These are phyloP conservation scores for Enteromius argenteus DNA, from an alignment of 2,797 vertebrate genomes.

Conservation along the genomic window DNA sequence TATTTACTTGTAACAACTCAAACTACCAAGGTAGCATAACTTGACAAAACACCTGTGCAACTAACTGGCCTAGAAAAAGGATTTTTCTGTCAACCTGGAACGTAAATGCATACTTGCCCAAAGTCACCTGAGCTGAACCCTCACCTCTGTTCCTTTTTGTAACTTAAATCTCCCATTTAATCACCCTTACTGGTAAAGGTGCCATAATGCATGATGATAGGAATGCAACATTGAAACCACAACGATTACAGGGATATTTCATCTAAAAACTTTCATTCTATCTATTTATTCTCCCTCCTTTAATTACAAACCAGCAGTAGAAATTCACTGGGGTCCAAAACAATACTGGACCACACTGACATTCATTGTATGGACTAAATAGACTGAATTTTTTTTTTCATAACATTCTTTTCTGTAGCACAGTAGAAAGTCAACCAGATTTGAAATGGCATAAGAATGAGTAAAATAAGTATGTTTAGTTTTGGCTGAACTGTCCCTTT, in stretches of 20 bases:
- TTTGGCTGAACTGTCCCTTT: background rate
- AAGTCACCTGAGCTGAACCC: background rate
- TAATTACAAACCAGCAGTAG: background rate
- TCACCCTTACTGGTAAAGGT: background rate
- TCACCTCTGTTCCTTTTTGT: background rate
- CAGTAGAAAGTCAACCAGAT: background rate
- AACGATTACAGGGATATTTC: background rate
- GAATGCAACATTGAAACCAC: background rate
- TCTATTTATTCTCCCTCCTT: background rate
- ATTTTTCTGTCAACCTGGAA: background rate
- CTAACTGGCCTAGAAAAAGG: background rate
- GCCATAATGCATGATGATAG: background rate
- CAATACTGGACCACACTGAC: background rate
- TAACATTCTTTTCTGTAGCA: background rate
- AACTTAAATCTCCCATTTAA: background rate
- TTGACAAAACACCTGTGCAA: conserved; percentile 23
- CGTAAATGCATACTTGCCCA: background rate
- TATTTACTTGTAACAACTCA: conserved; percentile 21
- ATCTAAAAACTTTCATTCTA: background rate
- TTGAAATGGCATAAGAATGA: background rate
- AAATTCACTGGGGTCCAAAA: background rate
- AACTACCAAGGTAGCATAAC: background rate
- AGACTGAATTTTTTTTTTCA: background rate
- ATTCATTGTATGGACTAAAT: background rate
- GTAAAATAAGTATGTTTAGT: background rate